Conservation (phyloP, 2,888 invertebrate species). For the Eurytoma adleriae region DNA sequence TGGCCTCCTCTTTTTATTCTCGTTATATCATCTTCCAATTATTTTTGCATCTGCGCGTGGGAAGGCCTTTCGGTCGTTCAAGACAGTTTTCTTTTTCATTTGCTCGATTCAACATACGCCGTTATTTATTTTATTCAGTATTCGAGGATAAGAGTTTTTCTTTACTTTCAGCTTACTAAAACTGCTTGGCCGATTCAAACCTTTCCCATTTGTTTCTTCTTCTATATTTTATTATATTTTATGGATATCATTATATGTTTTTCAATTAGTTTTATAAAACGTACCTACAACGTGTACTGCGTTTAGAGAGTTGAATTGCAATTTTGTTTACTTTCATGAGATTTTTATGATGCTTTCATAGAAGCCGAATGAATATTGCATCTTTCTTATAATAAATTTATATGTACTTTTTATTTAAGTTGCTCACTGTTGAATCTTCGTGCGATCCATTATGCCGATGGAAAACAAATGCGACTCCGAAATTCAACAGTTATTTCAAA, state of each 20-base stretch:
- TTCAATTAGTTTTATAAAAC: conserved; percentile 14
- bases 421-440: neutral
- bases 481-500: conserved; percentile 9
- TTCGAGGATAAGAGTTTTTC: conserved; percentile 14
- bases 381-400: conserved; percentile 19
- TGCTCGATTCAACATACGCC: neutral
- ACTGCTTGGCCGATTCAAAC: no score
- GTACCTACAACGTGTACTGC: no score
- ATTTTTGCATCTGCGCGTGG: no score
- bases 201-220: neutral
- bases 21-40: no score
- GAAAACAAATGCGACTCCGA: no score
- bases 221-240: neutral
- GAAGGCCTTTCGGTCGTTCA: neutral
- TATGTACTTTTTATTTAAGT: conserved; percentile 27
- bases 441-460: conserved; percentile 1
- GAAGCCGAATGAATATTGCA: conserved; percentile 6
- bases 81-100: conserved; percentile 6
- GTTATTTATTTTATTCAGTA: neutral
- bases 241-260: conserved; percentile 10
- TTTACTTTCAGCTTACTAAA: neutral
- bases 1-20: neutral
- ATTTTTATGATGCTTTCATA: conserved; percentile 34
- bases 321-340: conserved; percentile 20
- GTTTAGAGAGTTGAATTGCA: neutral